Percentiles rank a stretch among this genome's conserved stretches.
Conservation (phyloP, 2,797 vertebrate genomes). For the Octomys mimax region DNA sequence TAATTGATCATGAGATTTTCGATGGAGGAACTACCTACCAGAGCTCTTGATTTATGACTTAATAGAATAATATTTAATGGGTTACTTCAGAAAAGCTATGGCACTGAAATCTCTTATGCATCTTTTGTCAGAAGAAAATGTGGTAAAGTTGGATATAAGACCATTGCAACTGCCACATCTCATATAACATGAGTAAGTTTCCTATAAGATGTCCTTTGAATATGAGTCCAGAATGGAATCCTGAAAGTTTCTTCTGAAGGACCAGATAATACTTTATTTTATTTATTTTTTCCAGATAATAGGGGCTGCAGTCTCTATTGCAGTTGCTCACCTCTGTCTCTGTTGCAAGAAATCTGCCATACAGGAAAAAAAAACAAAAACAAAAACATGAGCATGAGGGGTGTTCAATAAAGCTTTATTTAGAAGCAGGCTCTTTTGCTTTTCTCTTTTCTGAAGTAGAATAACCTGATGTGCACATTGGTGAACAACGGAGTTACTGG, state of each 20-base stretch:
- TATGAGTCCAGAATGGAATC: background rate
- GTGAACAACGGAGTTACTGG: background rate
- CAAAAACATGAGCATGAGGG: background rate
- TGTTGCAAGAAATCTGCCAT: background rate
- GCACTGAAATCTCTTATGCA: conserved; percentile 4
- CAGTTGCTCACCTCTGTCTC: background rate
- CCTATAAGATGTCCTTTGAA: background rate
- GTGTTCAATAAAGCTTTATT: conserved; percentile 57
- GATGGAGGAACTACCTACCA: background rate
- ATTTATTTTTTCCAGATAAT: background rate
- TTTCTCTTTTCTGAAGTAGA: background rate
- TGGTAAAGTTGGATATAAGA: background rate
- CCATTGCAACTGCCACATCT: background rate
- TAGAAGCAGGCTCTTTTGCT: background rate
- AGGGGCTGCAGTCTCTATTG: background rate
- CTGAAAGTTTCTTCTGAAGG: background rate
- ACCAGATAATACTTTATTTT: background rate
- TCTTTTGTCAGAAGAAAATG: conserved; percentile 61
- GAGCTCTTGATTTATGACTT: conserved; percentile 47
- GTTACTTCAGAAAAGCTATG: conserved; percentile 34
- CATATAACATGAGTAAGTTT: background rate
- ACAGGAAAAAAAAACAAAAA: background rate
- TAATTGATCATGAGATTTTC: background rate
- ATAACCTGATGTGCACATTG: background rate
- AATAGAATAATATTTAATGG: conserved; percentile 1